phyloP scores from a whole-genome alignment of 2,113 vertebrate genomes.

The Pristiophorus japonicus region DNA sequence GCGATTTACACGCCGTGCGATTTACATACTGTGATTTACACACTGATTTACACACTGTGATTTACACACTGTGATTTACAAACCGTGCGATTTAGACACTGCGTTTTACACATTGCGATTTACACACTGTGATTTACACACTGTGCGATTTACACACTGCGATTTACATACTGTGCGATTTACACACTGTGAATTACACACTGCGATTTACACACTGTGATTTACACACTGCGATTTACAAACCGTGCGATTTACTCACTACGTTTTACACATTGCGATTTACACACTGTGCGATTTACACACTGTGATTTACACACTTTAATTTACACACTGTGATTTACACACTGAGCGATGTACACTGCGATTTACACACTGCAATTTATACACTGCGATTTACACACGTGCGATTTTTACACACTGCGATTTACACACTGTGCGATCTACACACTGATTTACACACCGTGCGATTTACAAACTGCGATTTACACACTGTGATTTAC shows the following conservation, averaged over 20 bases:
- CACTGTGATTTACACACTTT: slow-evolving; percentile 40
- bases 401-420: too few species aligned
- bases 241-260: background rate
- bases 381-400: background rate
- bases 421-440: slow-evolving; percentile 41
- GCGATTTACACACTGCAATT: slow-evolving; percentile 42
- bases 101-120: slow-evolving; percentile 47
- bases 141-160: background rate
- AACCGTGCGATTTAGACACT: too few species aligned
- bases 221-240: slow-evolving; percentile 44
- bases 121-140: slow-evolving; percentile 41
- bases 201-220: background rate
- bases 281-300: background rate
- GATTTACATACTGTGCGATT: slow-evolving; percentile 46
- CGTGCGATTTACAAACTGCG: background rate
- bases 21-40: background rate
- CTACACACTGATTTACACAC: background rate
- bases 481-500: background rate
- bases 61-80: background rate
- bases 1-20: slow-evolving; percentile 42
- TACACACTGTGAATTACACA: background rate
- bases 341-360: too few species aligned
- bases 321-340: background rate
- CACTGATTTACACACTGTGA: slow-evolving; percentile 42
- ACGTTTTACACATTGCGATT: slow-evolving; percentile 44